Evolutionary conservation across 2,797 vertebrate species (phyloP).

Genomic region (Leptodactylus fallax): DNA sequence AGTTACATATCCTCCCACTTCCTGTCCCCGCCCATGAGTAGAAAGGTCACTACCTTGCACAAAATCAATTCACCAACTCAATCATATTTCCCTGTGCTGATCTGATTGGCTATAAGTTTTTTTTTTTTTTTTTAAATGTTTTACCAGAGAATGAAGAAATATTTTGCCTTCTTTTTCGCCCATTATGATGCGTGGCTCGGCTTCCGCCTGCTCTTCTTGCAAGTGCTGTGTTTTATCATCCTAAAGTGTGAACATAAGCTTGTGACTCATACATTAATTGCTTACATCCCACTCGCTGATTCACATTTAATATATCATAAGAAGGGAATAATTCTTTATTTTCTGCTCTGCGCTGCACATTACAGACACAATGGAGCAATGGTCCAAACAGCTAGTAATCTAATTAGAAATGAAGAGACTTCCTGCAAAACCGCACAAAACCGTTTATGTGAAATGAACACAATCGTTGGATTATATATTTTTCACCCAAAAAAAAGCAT

Average conservation of each 20-base stretch:
- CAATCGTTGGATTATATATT: neutral
- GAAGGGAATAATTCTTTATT: constrained; percentile 25
- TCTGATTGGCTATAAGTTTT: neutral
- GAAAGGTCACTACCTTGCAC: neutral
- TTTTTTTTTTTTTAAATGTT: neutral
- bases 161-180: neutral
- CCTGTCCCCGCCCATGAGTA: neutral
- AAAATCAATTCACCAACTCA: neutral
- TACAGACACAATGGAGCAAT: constrained; percentile 29
- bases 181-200: neutral
- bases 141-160: neutral
- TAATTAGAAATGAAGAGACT: constrained; percentile 42
- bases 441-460: constrained; percentile 22
- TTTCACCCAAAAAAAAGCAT: too few species aligned
- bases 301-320: constrained; percentile 44
- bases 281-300: constrained; percentile 37
- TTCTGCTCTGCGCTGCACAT: constrained; percentile 34
- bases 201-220: neutral
- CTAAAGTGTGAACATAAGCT: constrained; percentile 29
- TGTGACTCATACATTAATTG: constrained; percentile 51
- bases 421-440: neutral
- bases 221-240: constrained; percentile 20
- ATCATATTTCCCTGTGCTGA: neutral
- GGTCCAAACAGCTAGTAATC: constrained; percentile 28
- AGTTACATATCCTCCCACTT: neutral